Evolutionary conservation across 1,140 invertebrate genomes (phyloP).

Genomic region (Caenorhabditis tropicalis): DNA sequence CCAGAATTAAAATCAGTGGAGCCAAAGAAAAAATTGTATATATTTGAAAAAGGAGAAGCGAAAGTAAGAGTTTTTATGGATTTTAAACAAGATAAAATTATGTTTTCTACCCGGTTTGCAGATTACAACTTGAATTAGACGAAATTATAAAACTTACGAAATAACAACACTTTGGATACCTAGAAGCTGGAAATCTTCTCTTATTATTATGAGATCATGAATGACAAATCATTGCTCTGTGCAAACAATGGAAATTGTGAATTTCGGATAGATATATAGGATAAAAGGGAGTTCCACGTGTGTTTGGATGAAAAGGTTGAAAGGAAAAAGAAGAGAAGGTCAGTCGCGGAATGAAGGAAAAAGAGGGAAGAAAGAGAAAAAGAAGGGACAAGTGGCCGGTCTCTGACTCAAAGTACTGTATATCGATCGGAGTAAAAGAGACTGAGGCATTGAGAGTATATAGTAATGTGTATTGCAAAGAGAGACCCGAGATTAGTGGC

Average conservation of each 20-base stretch:
- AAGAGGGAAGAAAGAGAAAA: background rate
- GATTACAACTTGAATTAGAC: no score
- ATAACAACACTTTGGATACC: no score
- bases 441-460: background rate
- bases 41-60: no score
- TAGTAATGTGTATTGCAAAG: background rate
- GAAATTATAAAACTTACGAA: no score
- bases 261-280: background rate
- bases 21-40: no score
- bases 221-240: background rate
- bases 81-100: no score
- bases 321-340: background rate
- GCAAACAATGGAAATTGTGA: background rate
- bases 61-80: no score
- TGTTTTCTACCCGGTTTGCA: no score
- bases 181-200: no score
- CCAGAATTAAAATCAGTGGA: no score
- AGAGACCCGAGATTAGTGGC: slow-evolving; percentile 11
- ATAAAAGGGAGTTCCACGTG: background rate
- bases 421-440: background rate
- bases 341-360: background rate
- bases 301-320: no score
- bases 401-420: slow-evolving; percentile 8
- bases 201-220: no score
- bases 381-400: slow-evolving; percentile 24